Evolutionary conservation across 2,113 vertebrate species (phyloP).

Genomic region (Scytalopus superciliaris): DNA sequence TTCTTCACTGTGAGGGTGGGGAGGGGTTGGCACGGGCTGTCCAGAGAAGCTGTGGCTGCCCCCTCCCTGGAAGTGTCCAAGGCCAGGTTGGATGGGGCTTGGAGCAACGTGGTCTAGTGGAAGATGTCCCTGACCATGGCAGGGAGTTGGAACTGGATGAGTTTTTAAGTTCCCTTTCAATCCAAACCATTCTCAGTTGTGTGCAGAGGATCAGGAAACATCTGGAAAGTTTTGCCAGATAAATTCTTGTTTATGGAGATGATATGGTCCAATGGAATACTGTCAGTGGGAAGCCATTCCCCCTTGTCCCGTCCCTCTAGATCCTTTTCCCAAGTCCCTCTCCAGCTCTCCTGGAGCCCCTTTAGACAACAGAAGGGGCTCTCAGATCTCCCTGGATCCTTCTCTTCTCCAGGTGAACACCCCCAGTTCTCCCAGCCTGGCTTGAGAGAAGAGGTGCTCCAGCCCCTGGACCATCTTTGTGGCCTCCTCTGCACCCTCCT

Average conservation of each 20-base stretch:
- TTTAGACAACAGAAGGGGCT: background rate
- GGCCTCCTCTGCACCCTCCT: background rate
- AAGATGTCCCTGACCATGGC: background rate
- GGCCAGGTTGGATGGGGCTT: rapidly evolving
- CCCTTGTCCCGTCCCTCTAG: background rate
- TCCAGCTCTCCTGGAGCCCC: background rate
- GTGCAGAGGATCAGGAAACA: background rate
- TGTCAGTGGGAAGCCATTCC: background rate
- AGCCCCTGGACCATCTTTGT: rapidly evolving
- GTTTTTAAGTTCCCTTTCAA: background rate
- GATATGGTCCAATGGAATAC: background rate
- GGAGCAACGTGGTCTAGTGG: rapidly evolving
- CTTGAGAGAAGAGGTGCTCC: background rate
- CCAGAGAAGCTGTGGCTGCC: background rate
- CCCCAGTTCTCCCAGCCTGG: background rate
- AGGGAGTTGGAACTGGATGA: background rate
- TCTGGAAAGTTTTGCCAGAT: background rate
- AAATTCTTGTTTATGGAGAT: background rate
- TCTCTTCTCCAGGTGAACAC: background rate
- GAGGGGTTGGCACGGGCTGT: rapidly evolving
- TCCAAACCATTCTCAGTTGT: background rate
- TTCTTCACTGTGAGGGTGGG: rapidly evolving
- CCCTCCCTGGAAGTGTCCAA: background rate
- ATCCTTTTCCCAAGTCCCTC: background rate
- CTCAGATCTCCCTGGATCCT: background rate